These are phyloP conservation scores for Brachyptera risi DNA, from an alignment of 2,888 invertebrate genomes.

Conservation along the genomic window DNA sequence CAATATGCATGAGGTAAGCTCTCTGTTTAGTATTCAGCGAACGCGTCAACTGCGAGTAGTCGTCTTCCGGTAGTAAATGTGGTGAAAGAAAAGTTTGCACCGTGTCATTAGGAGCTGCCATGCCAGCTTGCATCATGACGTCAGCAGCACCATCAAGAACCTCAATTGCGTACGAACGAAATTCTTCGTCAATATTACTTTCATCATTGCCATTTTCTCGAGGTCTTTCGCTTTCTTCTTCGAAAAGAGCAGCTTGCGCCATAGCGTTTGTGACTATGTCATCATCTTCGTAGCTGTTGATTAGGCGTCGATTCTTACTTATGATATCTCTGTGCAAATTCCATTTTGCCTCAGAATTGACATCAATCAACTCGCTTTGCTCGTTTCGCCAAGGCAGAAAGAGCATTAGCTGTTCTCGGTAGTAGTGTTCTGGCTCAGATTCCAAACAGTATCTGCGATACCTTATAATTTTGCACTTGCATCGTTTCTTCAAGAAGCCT, in stretches of 20 bases:
- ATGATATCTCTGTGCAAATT: not conserved
- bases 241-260: too few species aligned
- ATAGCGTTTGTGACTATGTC: too few species aligned
- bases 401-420: not conserved
- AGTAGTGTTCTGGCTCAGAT: not conserved
- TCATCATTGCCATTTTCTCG: too few species aligned
- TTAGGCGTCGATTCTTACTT: not conserved
- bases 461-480: not conserved
- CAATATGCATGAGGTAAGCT: too few species aligned
- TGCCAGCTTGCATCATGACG: not conserved
- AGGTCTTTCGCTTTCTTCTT: too few species aligned
- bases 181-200: too few species aligned
- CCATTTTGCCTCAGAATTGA: not conserved
- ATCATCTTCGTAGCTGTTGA: not conserved
- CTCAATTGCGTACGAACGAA: not conserved
- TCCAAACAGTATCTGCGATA: not conserved
- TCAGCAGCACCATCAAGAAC: too few species aligned
- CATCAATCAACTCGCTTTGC: not conserved
- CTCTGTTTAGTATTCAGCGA: not conserved
- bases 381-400: not conserved
- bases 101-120: not conserved
- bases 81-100: not conserved
- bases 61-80: not conserved
- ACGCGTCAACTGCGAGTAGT: not conserved
- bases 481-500: not conserved